Percentiles rank a stretch among this genome's conserved stretches.
Evolutionary conservation across 1,140 invertebrate species (phyloP).

Genomic region (Phenacoccus solenopsis): DNA sequence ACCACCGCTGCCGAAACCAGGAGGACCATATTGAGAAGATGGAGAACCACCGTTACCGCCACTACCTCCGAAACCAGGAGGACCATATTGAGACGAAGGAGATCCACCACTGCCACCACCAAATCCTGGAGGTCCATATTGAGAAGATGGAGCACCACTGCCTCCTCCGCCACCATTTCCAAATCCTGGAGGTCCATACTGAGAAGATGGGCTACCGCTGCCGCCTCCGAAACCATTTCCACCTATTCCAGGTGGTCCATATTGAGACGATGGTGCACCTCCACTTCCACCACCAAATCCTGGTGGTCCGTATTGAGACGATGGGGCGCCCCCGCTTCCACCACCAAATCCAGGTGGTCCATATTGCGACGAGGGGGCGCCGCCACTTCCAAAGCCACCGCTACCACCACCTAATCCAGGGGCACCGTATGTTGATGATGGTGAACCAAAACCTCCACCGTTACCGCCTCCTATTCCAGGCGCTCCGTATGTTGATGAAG

Average conservation of each 20-base stretch:
- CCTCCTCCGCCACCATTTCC: constrained; percentile 9
- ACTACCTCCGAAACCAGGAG: neutral
- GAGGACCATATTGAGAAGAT: neutral
- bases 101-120: neutral
- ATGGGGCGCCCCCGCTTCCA: neutral
- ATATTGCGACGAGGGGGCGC: neutral
- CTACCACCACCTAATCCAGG: neutral
- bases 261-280: neutral
- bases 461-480: constrained; percentile 11
- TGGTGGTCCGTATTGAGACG: neutral
- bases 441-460: neutral
- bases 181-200: no score
- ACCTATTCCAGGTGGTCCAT: neutral
- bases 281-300: neutral
- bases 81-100: neutral
- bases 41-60: neutral
- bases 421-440: neutral
- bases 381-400: neutral
- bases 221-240: neutral
- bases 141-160: neutral
- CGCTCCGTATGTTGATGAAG: constrained; percentile 10
- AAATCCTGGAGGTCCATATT: neutral
- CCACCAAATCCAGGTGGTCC: neutral
- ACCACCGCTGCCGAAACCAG: neutral
- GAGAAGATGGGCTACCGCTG: neutral